Base-by-base conservation (phyloP, 2,113 vertebrate genomes). In the Varanus salvator region DNA sequence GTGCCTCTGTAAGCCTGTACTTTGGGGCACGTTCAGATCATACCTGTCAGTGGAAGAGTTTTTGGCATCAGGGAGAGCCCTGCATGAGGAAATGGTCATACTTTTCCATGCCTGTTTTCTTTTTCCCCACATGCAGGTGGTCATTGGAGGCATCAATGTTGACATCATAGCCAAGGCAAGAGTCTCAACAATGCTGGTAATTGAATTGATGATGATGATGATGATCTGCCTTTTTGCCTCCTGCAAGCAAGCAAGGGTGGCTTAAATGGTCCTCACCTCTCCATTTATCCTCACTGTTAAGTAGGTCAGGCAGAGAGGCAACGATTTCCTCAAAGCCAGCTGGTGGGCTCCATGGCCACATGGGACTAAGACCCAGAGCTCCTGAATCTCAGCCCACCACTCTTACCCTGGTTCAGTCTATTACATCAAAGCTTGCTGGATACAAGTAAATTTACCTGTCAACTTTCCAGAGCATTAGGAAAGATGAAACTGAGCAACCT, bases 81-180 rank as follows among this genome's bases (percentile, higher is more conserved):
- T 3, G 19, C 91, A 85, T 25, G 17, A 1, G 0, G 88, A 91
- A 87, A 60, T 64, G 54, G 14, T 87, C 1, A 78, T 34, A 25
- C 87, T 6, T 14, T 91, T 85, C 17, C 57, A 92, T 90, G 3
- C 7, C 29, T 14, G 85, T 88, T 82, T 86, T 81, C 60, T 54
- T 2, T 87, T 34, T 88, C 92, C n/a, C 94, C n/a, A 89, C 74
- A 94, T 92, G 31, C 95, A 99, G 98, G 97, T 99, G 89, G 97
- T 99, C 69, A 97, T 99, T 66, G 98, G 98, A 54, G 98, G 98
- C 87, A 97, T 97, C 94, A 99, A 99, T 82, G 95, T 98, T 87
- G 98, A 99, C 96, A 98, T 98, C 90, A 96, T 98, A 92, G 98
- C 98, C 87, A 99, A 98, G 96, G 97, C 97, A 17, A 96, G 96